Evolutionary conservation across 2,888 invertebrate species (phyloP).

Genomic region (Andrena fulva): DNA sequence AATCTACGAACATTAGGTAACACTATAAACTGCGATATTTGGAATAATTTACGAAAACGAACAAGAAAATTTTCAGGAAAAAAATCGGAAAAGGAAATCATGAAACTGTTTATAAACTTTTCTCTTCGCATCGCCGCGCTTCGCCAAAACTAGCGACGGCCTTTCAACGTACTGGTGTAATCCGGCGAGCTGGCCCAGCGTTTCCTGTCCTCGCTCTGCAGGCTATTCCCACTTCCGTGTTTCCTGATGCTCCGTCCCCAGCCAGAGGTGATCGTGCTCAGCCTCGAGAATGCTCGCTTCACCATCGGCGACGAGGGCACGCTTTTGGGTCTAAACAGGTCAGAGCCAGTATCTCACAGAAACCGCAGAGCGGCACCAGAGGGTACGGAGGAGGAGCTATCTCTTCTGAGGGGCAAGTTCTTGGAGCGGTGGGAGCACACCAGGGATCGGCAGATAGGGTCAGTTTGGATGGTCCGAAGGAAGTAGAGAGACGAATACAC

Average conservation of each 20-base stretch:
- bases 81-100: neutral
- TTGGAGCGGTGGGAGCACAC: neutral
- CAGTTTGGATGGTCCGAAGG: slow-evolving; percentile 1
- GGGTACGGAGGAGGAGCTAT: slow-evolving; percentile 71
- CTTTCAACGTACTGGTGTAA: slow-evolving; percentile 91
- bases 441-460: neutral
- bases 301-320: slow-evolving; percentile 98
- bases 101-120: too few relatives aligned
- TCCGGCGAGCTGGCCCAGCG: slow-evolving; percentile 97
- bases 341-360: slow-evolving; percentile 85
- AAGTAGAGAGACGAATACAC: slow-evolving; percentile 37
- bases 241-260: slow-evolving; percentile 96
- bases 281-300: slow-evolving; percentile 95
- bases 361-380: slow-evolving; percentile 82
- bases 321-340: slow-evolving; percentile 92
- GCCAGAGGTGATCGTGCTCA: slow-evolving; percentile 95
- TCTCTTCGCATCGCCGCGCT: too few relatives aligned
- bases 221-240: slow-evolving; percentile 92
- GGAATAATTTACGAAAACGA: neutral
- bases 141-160: too few relatives aligned
- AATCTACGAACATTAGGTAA: neutral
- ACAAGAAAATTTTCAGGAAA: too few relatives aligned
- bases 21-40: neutral
- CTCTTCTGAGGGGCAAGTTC: slow-evolving; percentile 2
- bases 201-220: slow-evolving; percentile 95